Base-by-base conservation (phyloP, 2,888 invertebrate genomes). In the Cephus nigrinus region DNA sequence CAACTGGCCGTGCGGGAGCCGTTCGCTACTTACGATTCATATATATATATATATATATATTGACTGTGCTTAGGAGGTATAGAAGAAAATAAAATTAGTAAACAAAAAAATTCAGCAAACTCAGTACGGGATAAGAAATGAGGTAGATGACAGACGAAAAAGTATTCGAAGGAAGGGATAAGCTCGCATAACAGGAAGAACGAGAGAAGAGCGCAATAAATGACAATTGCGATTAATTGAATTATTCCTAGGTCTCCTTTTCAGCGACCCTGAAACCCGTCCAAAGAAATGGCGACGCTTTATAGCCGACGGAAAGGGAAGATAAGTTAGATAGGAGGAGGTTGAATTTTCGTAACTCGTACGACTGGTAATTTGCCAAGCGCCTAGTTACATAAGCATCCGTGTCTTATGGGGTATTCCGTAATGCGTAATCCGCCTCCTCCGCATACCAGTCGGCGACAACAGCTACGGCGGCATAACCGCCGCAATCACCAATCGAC, bases 161-260 rank as follows among this genome's bases (percentile, higher is more conserved):
- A 2, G 55, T 5, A 12, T 55, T 5, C 55, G 5, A 2, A 55
- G 23, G 55, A 55, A 55, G 23, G 23, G 9, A 23, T 9, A 23
- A 23, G 9, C 23, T 15, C 55, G 23, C 55, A 55, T 55, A 23
- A 55, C 55, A 55, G 55, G 55, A 55, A 23, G 55, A 23, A 55
- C 55, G 55, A 23, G 23, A 2, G 55, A 55, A 55, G 55, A 23
- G 5, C 9, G 23, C 23, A 9, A 55, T 55, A 23, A 55, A 80
- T 75, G 77, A 68, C 81, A 82, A 83, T 82, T 82, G 78, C 74
- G 69, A 76, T 77, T 80, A 82, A 82, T 83, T 79, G 79, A 80
- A 40, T 81, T 83, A 82, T 77, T 80, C 80, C 79, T 81, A 79
- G 69, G 78, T 73, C 23, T 23, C 23, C 55, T 55, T 55, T 55